Evolutionary conservation across 1,140 invertebrate genomes (phyloP).

Genomic region (Zaprionus gabonicus): DNA sequence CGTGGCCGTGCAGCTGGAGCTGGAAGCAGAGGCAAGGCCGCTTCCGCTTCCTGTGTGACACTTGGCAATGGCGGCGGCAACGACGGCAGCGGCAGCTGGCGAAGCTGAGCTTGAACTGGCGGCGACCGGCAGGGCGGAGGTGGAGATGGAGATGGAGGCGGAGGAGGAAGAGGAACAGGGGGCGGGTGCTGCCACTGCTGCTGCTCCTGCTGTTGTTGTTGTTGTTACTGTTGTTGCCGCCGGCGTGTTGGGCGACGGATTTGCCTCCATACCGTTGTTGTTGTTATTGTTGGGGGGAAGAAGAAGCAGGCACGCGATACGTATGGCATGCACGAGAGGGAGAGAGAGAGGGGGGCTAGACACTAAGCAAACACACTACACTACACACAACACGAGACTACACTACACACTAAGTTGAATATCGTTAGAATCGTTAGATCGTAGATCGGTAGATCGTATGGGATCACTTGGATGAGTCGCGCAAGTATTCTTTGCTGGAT

Average conservation of each 20-base stretch:
- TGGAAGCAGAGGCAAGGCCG: conserved; percentile 6
- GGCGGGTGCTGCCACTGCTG: conserved; percentile 17
- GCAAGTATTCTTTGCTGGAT: conserved; percentile 44
- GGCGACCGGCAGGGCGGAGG: conserved; percentile 25
- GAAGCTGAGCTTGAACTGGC: conserved; percentile 44
- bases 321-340: conserved; percentile 62
- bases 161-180: not conserved
- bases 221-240: conserved; percentile 25
- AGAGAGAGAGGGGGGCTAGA: conserved; percentile 33
- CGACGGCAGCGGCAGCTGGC: conserved; percentile 35
- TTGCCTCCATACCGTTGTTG: conserved; percentile 49
- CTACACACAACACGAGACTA: conserved; percentile 28
- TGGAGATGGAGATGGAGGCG: conserved; percentile 5
- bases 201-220: conserved; percentile 16
- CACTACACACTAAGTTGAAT: conserved; percentile 27
- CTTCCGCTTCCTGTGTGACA: conserved; percentile 41
- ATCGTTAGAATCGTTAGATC: conserved; percentile 2
- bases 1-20: conserved; percentile 44
- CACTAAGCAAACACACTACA: conserved; percentile 22
- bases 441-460: conserved; percentile 1
- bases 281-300: no score
- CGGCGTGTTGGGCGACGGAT: conserved; percentile 52
- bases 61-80: conserved; percentile 38
- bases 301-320: conserved; percentile 56
- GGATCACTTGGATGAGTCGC: conserved; percentile 49